Conservation (phyloP, 2,888 invertebrate species). For the Hypomecis punctinalis region DNA sequence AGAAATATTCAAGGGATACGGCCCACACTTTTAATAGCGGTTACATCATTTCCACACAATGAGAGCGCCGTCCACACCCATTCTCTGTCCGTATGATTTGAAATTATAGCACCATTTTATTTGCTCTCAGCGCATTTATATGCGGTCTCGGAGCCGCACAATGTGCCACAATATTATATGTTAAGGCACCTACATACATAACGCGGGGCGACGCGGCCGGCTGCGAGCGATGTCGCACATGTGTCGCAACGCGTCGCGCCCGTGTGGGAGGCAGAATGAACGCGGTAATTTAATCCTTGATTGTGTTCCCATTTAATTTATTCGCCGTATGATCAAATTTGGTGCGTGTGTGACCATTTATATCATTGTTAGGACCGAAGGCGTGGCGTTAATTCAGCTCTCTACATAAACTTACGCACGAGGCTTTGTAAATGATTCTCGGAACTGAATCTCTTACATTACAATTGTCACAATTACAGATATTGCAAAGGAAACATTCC, state of each 20-base stretch:
- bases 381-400: conserved; percentile 62
- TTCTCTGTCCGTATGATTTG: conserved; percentile 86
- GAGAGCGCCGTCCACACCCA: conserved; percentile 85
- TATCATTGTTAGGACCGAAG: conserved; percentile 62
- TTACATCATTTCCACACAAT: conserved; percentile 86
- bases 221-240: conserved; percentile 71
- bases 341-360: conserved; percentile 78
- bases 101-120: conserved; percentile 86
- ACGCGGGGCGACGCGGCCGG: conserved; percentile 49
- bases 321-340: conserved; percentile 81
- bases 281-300: conserved; percentile 82
- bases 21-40: conserved; percentile 85
- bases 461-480: conserved; percentile 54
- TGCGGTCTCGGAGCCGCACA: conserved; percentile 79
- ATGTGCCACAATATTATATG: conserved; percentile 81
- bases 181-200: conserved; percentile 76
- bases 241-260: conserved; percentile 66
- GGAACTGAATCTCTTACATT: conserved; percentile 27
- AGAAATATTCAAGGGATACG: conserved; percentile 85
- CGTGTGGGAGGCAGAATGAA: conserved; percentile 81
- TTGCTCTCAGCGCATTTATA: conserved; percentile 84
- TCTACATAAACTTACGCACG: conserved; percentile 53
- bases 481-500: conserved; percentile 48
- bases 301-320: conserved; percentile 83
- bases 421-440: conserved; percentile 39